These are phyloP conservation scores for Xiphophorus hellerii DNA, from an alignment of 2,113 vertebrate species.

Conservation along the genomic window DNA sequence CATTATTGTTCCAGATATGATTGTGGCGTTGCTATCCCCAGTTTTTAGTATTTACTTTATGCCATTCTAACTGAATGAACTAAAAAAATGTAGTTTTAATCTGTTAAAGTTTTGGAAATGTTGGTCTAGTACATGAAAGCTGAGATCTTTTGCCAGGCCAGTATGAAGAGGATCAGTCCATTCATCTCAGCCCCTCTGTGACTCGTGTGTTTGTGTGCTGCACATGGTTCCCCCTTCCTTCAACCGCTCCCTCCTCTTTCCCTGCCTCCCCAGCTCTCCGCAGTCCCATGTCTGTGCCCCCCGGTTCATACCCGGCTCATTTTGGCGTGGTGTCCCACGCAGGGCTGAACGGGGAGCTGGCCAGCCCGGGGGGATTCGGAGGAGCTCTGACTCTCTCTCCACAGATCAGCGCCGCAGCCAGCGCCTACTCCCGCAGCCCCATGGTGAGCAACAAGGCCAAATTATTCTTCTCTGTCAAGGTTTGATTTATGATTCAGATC, in stretches of 20 bases:
- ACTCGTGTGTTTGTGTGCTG: constrained; percentile 26
- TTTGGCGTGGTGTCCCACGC: constrained; percentile 86
- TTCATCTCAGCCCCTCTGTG: constrained; percentile 39
- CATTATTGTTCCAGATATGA: not conserved
- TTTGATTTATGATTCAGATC: constrained; percentile 45
- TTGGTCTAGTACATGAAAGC: not conserved
- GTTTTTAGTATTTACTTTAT: not conserved
- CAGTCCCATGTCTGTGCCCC: constrained; percentile 84
- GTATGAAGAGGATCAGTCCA: constrained; percentile 2
- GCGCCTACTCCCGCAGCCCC: constrained; percentile 84
- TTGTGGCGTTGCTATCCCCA: no score
- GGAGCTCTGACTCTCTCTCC: constrained; percentile 87
- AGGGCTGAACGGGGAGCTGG: constrained; percentile 85
- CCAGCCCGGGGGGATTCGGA: constrained; percentile 83
- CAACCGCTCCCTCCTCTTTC: constrained; percentile 50
- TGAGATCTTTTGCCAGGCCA: not conserved
- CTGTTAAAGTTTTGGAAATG: no score
- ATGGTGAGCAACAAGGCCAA: constrained; percentile 77
- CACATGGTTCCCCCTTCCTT: constrained; percentile 30
- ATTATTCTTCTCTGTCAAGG: constrained; percentile 23
- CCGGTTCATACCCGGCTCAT: constrained; percentile 84
- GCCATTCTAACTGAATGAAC: no score
- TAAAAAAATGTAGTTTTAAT: no score
- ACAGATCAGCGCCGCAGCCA: constrained; percentile 84
- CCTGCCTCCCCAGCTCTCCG: constrained; percentile 80